These are phyloP conservation scores for Melanerpes formicivorus DNA, from an alignment of 2,113 vertebrate species.

Conservation along the genomic window DNA sequence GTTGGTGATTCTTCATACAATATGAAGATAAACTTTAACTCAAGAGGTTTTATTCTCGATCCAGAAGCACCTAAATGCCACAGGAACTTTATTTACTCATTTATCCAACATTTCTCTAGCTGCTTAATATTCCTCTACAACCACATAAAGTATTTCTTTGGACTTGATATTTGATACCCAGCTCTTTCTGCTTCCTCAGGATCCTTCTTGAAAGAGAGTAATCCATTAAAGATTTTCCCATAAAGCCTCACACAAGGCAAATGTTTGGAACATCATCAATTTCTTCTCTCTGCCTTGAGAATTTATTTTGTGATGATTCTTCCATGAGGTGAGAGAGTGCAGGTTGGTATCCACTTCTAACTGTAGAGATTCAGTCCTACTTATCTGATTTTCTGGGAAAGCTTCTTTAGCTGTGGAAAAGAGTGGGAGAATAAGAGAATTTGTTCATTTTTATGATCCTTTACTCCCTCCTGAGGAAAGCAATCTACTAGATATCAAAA, in stretches of 20 bases:
- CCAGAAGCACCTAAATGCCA: neutral
- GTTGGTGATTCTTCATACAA: neutral
- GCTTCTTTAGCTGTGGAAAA: neutral
- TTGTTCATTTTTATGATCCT: conserved; percentile 12
- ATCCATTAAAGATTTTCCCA: neutral
- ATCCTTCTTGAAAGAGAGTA: neutral
- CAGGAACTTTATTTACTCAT: neutral
- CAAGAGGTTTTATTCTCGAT: neutral
- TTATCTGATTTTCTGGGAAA: neutral
- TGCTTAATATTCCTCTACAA: neutral
- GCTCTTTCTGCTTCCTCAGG: neutral
- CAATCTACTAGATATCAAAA: conserved; percentile 62
- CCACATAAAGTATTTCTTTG: neutral
- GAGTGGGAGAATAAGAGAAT: neutral
- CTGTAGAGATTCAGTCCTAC: neutral
- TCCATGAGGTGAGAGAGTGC: neutral
- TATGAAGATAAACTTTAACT: neutral
- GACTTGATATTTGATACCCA: neutral
- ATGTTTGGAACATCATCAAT: neutral
- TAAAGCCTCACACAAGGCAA: neutral
- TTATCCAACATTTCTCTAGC: neutral
- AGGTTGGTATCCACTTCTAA: neutral
- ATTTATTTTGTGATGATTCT: neutral
- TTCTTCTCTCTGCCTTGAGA: neutral
- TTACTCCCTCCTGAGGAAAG: conserved; percentile 37